Percentiles rank a stretch among this genome's conserved stretches.
Conservation (phyloP, 92 coral and sea anemone species). For the Metridium senile region DNA sequence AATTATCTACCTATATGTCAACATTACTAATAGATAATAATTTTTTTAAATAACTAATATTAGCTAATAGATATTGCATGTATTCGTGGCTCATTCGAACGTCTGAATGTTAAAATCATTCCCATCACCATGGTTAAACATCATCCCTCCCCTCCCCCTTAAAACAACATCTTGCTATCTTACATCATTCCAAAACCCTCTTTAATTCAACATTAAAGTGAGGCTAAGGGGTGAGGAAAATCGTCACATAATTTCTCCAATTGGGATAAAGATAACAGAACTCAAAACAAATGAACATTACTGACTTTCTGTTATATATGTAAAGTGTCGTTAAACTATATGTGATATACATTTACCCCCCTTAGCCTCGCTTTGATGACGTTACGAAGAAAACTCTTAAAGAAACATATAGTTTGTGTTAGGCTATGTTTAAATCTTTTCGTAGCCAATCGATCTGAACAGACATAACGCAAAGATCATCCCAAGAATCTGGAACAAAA, state of each 20-base stretch:
- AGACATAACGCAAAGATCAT: conserved; percentile 86
- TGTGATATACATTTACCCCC: neutral
- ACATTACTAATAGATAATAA: no score
- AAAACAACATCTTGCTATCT: neutral
- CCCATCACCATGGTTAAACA: neutral
- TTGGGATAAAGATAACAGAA: neutral
- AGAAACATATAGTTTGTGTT: neutral
- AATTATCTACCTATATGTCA: neutral
- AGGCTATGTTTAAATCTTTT: conserved; percentile 65
- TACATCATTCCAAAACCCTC: neutral
- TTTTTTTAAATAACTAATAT: no score
- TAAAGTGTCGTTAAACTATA: neutral
- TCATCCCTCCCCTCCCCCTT: neutral
- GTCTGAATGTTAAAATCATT: neutral
- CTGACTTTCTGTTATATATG: neutral
- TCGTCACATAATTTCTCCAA: neutral
- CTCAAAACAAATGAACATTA: neutral
- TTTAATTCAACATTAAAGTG: neutral
- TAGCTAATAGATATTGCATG: neutral
- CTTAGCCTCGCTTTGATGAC: conserved; percentile 26
- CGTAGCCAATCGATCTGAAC: conserved; percentile 94
- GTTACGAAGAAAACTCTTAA: conserved; percentile 1
- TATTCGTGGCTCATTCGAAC: neutral
- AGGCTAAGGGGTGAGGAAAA: conserved; percentile 7
- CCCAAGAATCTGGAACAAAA: conserved; percentile 78